Base-by-base conservation (phyloP, 2,888 invertebrate genomes). In the Cephus rjabovi region DNA sequence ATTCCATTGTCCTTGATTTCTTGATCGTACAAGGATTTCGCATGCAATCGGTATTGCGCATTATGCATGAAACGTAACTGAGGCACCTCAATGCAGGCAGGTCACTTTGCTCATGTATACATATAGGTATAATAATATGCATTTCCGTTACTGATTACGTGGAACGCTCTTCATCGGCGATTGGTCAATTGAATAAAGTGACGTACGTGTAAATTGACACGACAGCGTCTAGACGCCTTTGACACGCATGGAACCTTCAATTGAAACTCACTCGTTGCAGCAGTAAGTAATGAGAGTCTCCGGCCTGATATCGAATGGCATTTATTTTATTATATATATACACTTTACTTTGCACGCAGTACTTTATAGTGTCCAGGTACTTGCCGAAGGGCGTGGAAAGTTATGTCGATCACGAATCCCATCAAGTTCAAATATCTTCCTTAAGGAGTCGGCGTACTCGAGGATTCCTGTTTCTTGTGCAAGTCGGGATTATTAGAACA, bases 201-300 rank as follows among this genome's bases (percentile, higher is more conserved):
- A 37, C 86, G 84, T 83, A 80, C 81, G 77, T 79, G 80, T 81
- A 85, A 83, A 88, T 89, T 89, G 89, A 89, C 87, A 87, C 89
- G 89, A 89, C 89, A 87, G 86, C 85, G 90, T 90, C 90, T 90
- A 90, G 90, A 90, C 90, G 81, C 79, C 83, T 78, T 84, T 87
- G 86, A 85, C 86, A 81, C 82, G 79, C 79, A 75, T 80, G 80
- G 78, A 77, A 79, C 80, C 81, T 83, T 76, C 83, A 79, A 82
- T 81, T 83, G 76, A 74, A 23, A 56, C 56, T 56, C 56, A 15
- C 56, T 56, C 56, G 56, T 56, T 56, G 75, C 71, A 12, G 12
- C 12, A 33, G 12, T n/a, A n/a, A 12, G 74, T n/a, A 34, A 71
- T 71, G 71, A 71, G 71, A 70, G 34, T 71, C 71, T 23, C 34